Conservation (phyloP, 1,140 invertebrate genomes). For the Lordiphosa mommai region DNA sequence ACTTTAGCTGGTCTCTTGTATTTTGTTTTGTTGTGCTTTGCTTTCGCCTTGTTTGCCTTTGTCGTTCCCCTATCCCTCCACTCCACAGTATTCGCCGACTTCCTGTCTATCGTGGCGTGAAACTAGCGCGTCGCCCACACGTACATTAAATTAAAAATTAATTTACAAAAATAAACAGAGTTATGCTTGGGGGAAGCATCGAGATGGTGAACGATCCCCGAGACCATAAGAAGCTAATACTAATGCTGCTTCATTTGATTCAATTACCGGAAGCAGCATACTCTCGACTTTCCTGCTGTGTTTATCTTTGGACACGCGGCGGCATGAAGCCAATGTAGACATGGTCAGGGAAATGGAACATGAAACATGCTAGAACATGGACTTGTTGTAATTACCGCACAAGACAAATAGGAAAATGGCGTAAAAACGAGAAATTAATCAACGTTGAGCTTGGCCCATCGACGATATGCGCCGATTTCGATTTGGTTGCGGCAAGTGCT, state of each 20-base stretch:
- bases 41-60: constrained; percentile 25
- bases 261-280: constrained; percentile 69
- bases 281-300: constrained; percentile 24
- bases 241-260: constrained; percentile 77
- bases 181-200: constrained; percentile 34
- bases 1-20: constrained; percentile 31
- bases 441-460: constrained; percentile 24
- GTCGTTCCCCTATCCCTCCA: not conserved
- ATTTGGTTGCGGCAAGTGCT: not conserved
- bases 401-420: constrained; percentile 77
- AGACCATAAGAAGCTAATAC: constrained; percentile 70
- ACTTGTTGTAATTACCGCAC: constrained; percentile 72
- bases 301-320: constrained; percentile 57
- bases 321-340: constrained; percentile 30
- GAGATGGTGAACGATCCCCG: constrained; percentile 14
- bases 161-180: constrained; percentile 74
- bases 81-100: constrained; percentile 27
- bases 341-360: constrained; percentile 5
- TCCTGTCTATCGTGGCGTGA: constrained; percentile 48
- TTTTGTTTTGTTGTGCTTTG: constrained; percentile 32
- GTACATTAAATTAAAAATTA: constrained; percentile 77
- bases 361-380: constrained; percentile 12
- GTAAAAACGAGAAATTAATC: constrained; percentile 76
- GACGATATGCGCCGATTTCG: constrained; percentile 9
- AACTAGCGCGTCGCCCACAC: constrained; percentile 53